Evolutionary conservation across 35 echinoderm and acorn worm genomes (phyloP).

Genomic region (Nesometra sesokonis): DNA sequence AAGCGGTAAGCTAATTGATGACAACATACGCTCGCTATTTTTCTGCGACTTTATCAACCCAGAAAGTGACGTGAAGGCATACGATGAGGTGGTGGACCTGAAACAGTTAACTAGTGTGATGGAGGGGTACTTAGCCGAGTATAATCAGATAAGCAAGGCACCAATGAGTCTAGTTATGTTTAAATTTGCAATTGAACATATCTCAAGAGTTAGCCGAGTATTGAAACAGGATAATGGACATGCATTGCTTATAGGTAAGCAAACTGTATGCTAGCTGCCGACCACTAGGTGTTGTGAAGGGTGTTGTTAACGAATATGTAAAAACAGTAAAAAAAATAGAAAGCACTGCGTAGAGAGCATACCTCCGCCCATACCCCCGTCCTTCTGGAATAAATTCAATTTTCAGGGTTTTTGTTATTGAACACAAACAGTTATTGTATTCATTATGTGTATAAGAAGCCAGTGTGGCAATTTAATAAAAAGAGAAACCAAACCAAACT

Average conservation of each 20-base stretch:
- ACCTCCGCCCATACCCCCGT: no score
- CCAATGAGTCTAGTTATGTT: slow-evolving; percentile 98
- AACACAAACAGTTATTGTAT: no score
- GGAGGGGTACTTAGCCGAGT: slow-evolving; percentile 79
- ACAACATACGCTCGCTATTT: slow-evolving; percentile 93
- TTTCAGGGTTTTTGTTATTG: no score
- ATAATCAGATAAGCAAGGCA: slow-evolving; percentile 92
- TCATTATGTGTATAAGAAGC: no score
- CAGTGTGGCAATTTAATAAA: no score
- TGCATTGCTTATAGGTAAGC: slow-evolving; percentile 72
- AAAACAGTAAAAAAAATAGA: no score
- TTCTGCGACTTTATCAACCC: slow-evolving; percentile 94
- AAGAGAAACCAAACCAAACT: no score
- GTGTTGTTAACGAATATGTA: no score
- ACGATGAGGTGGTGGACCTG: slow-evolving; percentile 81
- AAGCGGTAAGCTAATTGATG: slow-evolving; percentile 89
- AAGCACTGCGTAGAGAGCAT: no score
- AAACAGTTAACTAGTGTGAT: slow-evolving; percentile 60
- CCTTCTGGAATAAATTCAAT: no score
- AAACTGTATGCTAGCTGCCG: neutral
- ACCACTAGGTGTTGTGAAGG: neutral
- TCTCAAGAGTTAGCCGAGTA: slow-evolving; percentile 81
- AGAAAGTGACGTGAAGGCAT: slow-evolving; percentile 58
- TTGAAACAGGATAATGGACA: slow-evolving; percentile 98
- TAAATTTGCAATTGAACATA: slow-evolving; percentile 99